phyloP scores from a whole-genome alignment of 2,113 vertebrate genomes.

The Tapirus terrestris region DNA sequence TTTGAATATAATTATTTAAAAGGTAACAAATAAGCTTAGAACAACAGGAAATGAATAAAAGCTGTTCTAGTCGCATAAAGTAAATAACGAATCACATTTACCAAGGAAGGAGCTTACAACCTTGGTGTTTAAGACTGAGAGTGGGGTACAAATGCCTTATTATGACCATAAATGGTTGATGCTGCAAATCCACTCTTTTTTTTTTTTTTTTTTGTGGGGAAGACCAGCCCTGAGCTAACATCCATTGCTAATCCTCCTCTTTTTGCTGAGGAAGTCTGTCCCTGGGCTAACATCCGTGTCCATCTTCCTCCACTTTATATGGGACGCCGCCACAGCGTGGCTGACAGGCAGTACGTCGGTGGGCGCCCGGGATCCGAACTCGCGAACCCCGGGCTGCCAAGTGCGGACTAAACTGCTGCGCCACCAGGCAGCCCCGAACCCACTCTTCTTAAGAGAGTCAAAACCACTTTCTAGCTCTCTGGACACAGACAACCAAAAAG shows the following conservation, averaged over 20 bases:
- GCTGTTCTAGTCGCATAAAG: not conserved
- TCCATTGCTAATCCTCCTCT: no score
- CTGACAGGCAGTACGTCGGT: no score
- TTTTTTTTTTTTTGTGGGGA: not conserved
- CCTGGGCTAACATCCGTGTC: no score
- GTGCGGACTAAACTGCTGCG: no score
- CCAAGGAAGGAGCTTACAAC: not conserved
- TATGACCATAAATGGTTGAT: not conserved
- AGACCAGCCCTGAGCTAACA: no score
- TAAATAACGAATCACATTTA: slow-evolving; percentile 24
- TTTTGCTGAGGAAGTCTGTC: no score
- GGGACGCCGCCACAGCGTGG: no score
- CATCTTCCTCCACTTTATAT: no score
- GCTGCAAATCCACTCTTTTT: not conserved
- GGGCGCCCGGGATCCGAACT: no score
- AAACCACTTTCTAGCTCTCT: not conserved
- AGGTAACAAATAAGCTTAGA: not conserved
- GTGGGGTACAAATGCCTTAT: not conserved
- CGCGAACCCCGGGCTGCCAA: no score
- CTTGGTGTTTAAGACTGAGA: not conserved
- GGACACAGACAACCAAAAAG: not conserved
- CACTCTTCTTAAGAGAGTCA: slow-evolving; percentile 10
- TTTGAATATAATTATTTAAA: slow-evolving; percentile 44
- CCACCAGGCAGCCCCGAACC: no score
- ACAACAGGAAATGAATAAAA: slow-evolving; percentile 11